Percentiles rank a stretch among this genome's conserved stretches.
phyloP scores from a whole-genome alignment of 2,888 invertebrate species.

The Anoncus sp. region DNA sequence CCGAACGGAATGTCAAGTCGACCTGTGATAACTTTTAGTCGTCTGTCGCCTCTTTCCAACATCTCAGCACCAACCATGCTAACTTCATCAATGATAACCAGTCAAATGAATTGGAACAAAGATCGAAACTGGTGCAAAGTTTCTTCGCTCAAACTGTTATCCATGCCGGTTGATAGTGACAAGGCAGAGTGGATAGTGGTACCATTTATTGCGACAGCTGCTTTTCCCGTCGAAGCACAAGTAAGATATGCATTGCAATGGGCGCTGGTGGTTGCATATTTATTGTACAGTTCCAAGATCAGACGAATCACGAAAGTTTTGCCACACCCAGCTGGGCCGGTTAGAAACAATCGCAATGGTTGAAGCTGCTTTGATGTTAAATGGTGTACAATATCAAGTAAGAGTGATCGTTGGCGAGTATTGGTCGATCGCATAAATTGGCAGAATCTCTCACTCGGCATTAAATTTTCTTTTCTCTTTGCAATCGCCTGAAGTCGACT shows the following conservation, averaged over 20 bases:
- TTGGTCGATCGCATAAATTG: constrained; percentile 60
- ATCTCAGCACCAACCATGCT: constrained; percentile 74
- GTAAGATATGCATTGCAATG: constrained; percentile 78
- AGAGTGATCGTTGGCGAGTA: constrained; percentile 62
- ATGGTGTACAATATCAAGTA: constrained; percentile 57
- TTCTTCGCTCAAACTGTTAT: constrained; percentile 68
- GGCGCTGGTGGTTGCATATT: constrained; percentile 75
- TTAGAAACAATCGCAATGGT: constrained; percentile 66
- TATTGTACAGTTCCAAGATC: constrained; percentile 80
- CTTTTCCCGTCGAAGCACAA: constrained; percentile 67
- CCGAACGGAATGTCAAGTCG: constrained; percentile 71
- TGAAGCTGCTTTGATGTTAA: background rate
- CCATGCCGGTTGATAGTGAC: constrained; percentile 67
- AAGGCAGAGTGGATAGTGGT: constrained; percentile 74
- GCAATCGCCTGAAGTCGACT: constrained; percentile 70
- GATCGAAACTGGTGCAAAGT: constrained; percentile 62
- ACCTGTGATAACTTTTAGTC: constrained; percentile 77
- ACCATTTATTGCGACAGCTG: constrained; percentile 77
- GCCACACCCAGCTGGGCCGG: constrained; percentile 74
- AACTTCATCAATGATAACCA: constrained; percentile 77
- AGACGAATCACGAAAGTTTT: constrained; percentile 78
- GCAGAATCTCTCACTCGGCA: constrained; percentile 65
- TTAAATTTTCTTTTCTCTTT: constrained; percentile 70
- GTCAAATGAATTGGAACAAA: constrained; percentile 72
- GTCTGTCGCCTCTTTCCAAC: constrained; percentile 72